phyloP scores from a whole-genome alignment of 1,140 invertebrate genomes.

The Semibalanus balanoides region DNA sequence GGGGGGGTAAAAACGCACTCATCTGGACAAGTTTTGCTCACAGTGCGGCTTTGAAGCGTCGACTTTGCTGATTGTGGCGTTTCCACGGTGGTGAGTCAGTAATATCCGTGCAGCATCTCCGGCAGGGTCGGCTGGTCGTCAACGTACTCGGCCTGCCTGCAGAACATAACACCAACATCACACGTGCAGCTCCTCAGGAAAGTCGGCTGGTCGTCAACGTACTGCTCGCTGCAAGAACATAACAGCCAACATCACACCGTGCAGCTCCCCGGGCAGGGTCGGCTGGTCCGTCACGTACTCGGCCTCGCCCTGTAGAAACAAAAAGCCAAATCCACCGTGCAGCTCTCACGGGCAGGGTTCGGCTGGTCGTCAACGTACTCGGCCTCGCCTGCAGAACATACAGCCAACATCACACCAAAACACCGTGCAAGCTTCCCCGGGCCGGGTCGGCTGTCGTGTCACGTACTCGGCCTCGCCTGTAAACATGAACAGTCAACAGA shows the following conservation, averaged over 20 bases:
- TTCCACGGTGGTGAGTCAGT: conserved; percentile 29
- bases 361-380: conserved; percentile 35
- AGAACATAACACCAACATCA: not conserved
- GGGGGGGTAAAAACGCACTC: too few species aligned
- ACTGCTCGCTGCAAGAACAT: not conserved
- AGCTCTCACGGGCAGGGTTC: conserved; percentile 27
- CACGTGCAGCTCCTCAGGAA: too few species aligned
- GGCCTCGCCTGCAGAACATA: conserved; percentile 33
- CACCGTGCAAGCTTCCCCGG: too few species aligned
- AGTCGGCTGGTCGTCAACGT: not conserved
- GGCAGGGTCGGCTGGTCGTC: conserved; percentile 30
- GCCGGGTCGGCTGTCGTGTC: too few species aligned
- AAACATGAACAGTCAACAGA: too few species aligned
- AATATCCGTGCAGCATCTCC: conserved; percentile 31
- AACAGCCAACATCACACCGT: not conserved
- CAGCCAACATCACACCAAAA: conserved; percentile 5
- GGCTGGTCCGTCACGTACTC: not conserved
- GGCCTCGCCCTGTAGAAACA: too few species aligned
- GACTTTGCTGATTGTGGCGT: conserved; percentile 25
- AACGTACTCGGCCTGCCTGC: conserved; percentile 37
- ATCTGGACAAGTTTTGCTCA: too few species aligned
- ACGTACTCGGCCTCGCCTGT: too few species aligned
- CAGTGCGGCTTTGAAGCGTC: conserved; percentile 26
- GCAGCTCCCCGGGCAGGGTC: not conserved
- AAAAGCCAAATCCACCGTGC: too few species aligned